Conservation (phyloP, 1,140 invertebrate species). For the Leguminivora glycinivorella region DNA sequence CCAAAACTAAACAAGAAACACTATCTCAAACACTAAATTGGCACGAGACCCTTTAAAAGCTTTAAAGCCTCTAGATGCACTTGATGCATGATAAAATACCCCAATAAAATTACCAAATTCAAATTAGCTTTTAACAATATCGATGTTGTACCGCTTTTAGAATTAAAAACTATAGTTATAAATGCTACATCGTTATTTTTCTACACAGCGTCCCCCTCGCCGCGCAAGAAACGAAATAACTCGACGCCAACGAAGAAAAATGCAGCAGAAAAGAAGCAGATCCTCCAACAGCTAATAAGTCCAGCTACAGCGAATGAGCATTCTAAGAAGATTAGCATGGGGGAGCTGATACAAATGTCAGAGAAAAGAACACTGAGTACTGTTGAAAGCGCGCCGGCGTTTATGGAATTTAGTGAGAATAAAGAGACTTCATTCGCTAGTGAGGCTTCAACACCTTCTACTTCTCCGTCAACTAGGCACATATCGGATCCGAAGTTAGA, state of each 20-base stretch:
- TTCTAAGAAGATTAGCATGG: slow-evolving; percentile 81
- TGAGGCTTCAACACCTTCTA: slow-evolving; percentile 70
- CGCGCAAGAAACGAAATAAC: slow-evolving; percentile 86
- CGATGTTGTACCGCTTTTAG: slow-evolving; percentile 51
- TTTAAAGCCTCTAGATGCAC: slow-evolving; percentile 8
- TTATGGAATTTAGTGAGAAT: slow-evolving; percentile 69
- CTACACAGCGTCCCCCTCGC: slow-evolving; percentile 83
- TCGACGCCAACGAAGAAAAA: slow-evolving; percentile 85
- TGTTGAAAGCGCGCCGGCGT: slow-evolving; percentile 71
- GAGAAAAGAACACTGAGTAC: slow-evolving; percentile 78
- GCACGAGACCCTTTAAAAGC: slow-evolving; percentile 12
- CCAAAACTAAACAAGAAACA: slow-evolving; percentile 3
- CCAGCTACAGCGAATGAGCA: slow-evolving; percentile 73
- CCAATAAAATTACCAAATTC: neutral
- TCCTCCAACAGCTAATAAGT: slow-evolving; percentile 85
- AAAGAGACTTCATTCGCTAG: slow-evolving; percentile 81
- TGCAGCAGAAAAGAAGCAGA: slow-evolving; percentile 86
- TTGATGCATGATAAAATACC: slow-evolving; percentile 3
- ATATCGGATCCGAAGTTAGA: slow-evolving; percentile 83
- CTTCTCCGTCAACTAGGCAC: slow-evolving; percentile 76
- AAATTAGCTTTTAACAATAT: slow-evolving; percentile 51
- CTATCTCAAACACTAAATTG: slow-evolving; percentile 15
- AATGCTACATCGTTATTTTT: slow-evolving; percentile 39
- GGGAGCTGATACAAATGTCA: slow-evolving; percentile 85
- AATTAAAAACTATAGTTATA: slow-evolving; percentile 31